Conservation (phyloP, 1,140 invertebrate species). For the Pseudachorutes palmiensis region DNA sequence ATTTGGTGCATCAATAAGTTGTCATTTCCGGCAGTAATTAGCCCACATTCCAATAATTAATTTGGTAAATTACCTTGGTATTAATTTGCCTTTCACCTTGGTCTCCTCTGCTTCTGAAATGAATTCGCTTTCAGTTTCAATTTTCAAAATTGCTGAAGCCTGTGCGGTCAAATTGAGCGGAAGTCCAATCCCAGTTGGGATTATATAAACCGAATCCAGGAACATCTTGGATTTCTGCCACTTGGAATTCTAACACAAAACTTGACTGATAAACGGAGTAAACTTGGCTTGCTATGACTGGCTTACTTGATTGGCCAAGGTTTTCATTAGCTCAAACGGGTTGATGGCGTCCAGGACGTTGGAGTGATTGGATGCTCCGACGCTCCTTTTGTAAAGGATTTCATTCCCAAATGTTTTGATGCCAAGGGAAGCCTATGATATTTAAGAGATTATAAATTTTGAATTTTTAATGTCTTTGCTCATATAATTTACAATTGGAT, state of each 20-base stretch:
- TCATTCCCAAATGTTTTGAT: constrained; percentile 35
- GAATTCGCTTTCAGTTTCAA: constrained; percentile 9
- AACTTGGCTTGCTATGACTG: not conserved
- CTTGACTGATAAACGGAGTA: not conserved
- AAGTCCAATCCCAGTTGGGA: constrained; percentile 73
- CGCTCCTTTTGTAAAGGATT: constrained; percentile 29
- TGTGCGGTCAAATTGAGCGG: constrained; percentile 73
- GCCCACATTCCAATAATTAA: constrained; percentile 10
- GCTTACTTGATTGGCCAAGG: constrained; percentile 23
- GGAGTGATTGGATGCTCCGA: constrained; percentile 23
- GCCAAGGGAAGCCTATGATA: constrained; percentile 32
- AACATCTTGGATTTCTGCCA: constrained; percentile 72
- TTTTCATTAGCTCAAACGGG: constrained; percentile 20
- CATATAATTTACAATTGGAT: constrained; percentile 31
- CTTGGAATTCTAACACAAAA: constrained; percentile 54
- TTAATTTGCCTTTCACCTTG: constrained; percentile 65
- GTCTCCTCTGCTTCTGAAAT: constrained; percentile 48
- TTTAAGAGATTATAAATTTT: not conserved
- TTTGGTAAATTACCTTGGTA: constrained; percentile 53
- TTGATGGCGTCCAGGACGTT: constrained; percentile 23
- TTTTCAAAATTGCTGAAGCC: constrained; percentile 51
- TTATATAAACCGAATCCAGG: constrained; percentile 71
- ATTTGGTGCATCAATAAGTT: too few relatives aligned
- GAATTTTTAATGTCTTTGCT: not conserved
- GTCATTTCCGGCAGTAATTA: not conserved